Evolutionary conservation across 1,140 invertebrate species (phyloP).

Genomic region (Zaprionus ornatus): DNA sequence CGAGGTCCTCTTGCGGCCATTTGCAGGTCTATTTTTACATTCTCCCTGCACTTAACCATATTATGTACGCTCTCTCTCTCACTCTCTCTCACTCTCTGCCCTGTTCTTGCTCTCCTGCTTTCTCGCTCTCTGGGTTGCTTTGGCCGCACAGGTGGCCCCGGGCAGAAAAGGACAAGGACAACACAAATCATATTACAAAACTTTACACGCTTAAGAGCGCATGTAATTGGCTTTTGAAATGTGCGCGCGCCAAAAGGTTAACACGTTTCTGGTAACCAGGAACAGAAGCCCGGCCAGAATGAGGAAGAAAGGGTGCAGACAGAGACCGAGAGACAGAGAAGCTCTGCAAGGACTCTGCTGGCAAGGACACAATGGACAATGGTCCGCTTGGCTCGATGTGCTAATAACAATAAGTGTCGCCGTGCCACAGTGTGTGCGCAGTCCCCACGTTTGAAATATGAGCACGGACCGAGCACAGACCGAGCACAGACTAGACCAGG

Average conservation of each 20-base stretch:
- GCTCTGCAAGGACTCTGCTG: neutral
- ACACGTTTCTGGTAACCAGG: conserved; percentile 60
- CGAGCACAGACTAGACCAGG: neutral
- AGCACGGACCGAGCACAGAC: conserved; percentile 33
- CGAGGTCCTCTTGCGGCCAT: neutral
- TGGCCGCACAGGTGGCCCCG: neutral
- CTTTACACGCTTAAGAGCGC: conserved; percentile 82
- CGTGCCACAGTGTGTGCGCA: conserved; percentile 52
- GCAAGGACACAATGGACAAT: conserved; percentile 20
- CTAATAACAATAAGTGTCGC: conserved; percentile 80
- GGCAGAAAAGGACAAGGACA: conserved; percentile 26
- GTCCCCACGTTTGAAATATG: conserved; percentile 73
- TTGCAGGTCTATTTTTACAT: neutral
- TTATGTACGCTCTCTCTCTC: conserved; percentile 10
- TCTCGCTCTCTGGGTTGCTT: neutral
- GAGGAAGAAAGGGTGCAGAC: neutral
- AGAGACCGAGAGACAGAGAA: neutral
- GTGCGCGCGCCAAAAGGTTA: conserved; percentile 68
- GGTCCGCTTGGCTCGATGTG: conserved; percentile 55
- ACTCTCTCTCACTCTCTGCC: neutral
- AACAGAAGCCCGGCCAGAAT: neutral
- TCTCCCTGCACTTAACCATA: conserved; percentile 11
- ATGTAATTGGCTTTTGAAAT: conserved; percentile 82
- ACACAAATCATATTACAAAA: conserved; percentile 81
- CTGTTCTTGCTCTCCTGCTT: neutral